Base-by-base conservation (phyloP, 92 coral and sea anemone genomes). In the Phenganax subtilis region DNA sequence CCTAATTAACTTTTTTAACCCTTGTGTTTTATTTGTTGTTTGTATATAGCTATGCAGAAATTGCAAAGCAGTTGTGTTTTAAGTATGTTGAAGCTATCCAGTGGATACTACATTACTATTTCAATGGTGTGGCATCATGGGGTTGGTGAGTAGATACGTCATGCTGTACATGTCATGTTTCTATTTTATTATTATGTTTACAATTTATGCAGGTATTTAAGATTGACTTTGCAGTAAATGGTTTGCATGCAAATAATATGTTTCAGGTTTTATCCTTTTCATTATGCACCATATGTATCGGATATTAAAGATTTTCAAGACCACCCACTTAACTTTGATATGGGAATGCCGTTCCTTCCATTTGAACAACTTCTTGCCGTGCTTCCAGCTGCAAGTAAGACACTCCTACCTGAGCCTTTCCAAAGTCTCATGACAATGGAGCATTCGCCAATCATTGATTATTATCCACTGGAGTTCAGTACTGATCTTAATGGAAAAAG, bases 351-450 rank as follows among this genome's bases (percentile, higher is more conserved):
- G 51, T 93, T 93, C 75, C 89, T 91, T 75, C 98, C 98, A 12
- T 93, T 93, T 87, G 97, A 93, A 70, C 98, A 93, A 57, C 97
- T 93, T 62, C 79, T 93, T 28, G 93, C 93, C 37, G 98, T 93
- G 27, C 80, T 93, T 15, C 98, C 98, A 29, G 97, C 98, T 54
- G 98, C 98, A 2, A 93, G 98, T 59, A 92, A 88, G 73, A 91
- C 87, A 75, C 88, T 93, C 9, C 86, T 93, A 1, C 98, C 98
- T 25, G 84, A 80, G 47, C 93, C 98, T 27, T 89, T 93, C 77
- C 87, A 91, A 92, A 91, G 89, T 59, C 77, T 93, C 75, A 93
- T 93, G 98, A 93, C 91, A 69, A 93, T 93, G 98, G 98, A 93
- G 15, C 87, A 93, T 81, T 93, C 98, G 0, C 88, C 92, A 11